Conservation (phyloP, 2,113 vertebrate species). For the Thamnophis sirtalis region DNA sequence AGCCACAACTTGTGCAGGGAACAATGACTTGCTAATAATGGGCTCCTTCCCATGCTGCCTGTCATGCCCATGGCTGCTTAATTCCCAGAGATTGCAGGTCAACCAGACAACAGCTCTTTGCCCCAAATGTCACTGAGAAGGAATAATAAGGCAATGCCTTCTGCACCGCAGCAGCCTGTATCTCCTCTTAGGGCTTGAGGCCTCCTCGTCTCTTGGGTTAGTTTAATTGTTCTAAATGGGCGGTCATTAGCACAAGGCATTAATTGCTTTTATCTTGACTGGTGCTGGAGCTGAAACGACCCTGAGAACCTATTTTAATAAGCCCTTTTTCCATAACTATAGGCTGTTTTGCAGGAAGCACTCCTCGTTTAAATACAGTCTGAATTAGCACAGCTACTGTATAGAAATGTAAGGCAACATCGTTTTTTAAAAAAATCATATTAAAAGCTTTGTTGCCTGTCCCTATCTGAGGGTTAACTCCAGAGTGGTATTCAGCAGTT, state of each 20-base stretch:
- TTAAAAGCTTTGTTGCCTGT: background rate
- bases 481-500: too few species aligned
- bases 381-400: background rate
- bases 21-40: slow-evolving; percentile 26
- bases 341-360: background rate
- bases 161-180: background rate
- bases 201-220: background rate
- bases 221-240: background rate
- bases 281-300: background rate
- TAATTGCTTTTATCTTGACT: slow-evolving; percentile 18
- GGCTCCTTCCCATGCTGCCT: slow-evolving; percentile 21
- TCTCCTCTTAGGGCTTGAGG: background rate
- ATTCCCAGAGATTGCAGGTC: background rate
- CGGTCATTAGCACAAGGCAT: background rate
- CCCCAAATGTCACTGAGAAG: background rate
- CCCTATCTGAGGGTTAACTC: background rate
- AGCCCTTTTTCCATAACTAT: background rate
- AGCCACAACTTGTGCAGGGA: slow-evolving; percentile 6
- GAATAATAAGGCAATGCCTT: slow-evolving; percentile 3
- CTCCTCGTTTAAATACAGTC: accelerated
- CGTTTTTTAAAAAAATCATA: background rate
- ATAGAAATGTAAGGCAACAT: background rate
- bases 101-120: slow-evolving; percentile 12
- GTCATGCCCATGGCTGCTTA: slow-evolving; percentile 8
- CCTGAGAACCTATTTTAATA: background rate